A percentile compares a stretch with the other conserved stretches of the same genome.
phyloP scores from a whole-genome alignment of 2,113 vertebrate species.

The Nannobrachium achirus region DNA sequence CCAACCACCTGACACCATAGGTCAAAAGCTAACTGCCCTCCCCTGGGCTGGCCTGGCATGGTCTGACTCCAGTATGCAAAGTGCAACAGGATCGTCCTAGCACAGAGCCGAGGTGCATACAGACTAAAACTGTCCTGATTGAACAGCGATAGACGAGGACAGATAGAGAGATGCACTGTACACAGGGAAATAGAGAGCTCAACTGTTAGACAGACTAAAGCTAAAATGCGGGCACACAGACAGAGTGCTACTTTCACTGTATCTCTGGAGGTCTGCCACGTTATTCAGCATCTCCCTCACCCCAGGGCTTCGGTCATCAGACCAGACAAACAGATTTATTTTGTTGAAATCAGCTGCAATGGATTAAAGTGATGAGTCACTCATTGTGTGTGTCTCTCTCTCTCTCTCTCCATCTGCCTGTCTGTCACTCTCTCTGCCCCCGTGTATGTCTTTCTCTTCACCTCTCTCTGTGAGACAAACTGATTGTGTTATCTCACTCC shows the following conservation, averaged over 20 bases:
- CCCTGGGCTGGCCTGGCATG: constrained; percentile 22
- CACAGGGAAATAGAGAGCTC: neutral
- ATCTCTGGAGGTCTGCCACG: constrained; percentile 44
- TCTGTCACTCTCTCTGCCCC: neutral
- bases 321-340: constrained; percentile 49
- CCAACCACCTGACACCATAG: too few relatives aligned
- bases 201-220: too few relatives aligned
- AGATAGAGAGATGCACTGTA: too few relatives aligned
- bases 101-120: constrained; percentile 12
- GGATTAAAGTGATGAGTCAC: constrained; percentile 66
- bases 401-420: neutral
- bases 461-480: neutral
- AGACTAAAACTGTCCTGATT: too few relatives aligned
- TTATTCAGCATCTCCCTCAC: constrained; percentile 50
- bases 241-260: constrained; percentile 9
- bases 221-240: neutral
- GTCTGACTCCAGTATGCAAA: constrained; percentile 49
- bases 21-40: neutral
- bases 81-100: constrained; percentile 48
- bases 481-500: neutral
- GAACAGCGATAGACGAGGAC: too few relatives aligned
- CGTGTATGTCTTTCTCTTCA: neutral
- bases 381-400: constrained; percentile 24
- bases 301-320: constrained; percentile 32
- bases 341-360: constrained; percentile 48